phyloP scores from a whole-genome alignment of 2,113 vertebrate species.

The Zosterops lateralis region DNA sequence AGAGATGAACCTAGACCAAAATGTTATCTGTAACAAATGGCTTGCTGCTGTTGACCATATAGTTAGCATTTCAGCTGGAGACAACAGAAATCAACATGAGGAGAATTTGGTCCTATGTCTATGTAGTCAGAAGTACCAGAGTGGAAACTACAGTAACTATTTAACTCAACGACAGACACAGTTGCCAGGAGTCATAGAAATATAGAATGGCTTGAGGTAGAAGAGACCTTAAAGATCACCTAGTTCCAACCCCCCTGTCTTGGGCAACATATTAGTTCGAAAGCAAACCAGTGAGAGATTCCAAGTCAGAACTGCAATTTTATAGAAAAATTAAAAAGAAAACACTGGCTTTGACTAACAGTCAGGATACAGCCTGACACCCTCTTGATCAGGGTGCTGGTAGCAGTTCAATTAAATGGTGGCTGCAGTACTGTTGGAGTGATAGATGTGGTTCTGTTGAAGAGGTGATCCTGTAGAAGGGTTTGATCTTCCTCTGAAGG shows the following conservation, averaged over 20 bases:
- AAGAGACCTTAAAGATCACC: background rate
- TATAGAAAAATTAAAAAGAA: background rate
- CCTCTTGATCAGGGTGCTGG: background rate
- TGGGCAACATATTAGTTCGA: background rate
- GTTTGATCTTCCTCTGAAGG: background rate
- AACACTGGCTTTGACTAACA: background rate
- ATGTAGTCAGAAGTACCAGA: background rate
- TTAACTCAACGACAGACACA: background rate
- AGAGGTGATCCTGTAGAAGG: background rate
- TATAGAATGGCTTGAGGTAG: background rate
- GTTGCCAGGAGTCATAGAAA: background rate
- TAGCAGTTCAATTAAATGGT: background rate
- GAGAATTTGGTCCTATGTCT: background rate
- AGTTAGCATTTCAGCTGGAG: background rate
- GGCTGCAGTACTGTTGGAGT: background rate
- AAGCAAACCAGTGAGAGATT: background rate
- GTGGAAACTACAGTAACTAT: background rate
- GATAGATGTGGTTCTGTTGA: background rate
- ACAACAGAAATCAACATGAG: background rate
- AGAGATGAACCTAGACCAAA: background rate
- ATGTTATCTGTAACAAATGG: background rate
- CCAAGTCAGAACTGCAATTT: background rate
- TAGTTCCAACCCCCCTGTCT: background rate
- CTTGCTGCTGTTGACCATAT: accelerated
- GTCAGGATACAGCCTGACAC: background rate